phyloP scores from a whole-genome alignment of 2,888 invertebrate species.

The Periphyllus acericola region DNA sequence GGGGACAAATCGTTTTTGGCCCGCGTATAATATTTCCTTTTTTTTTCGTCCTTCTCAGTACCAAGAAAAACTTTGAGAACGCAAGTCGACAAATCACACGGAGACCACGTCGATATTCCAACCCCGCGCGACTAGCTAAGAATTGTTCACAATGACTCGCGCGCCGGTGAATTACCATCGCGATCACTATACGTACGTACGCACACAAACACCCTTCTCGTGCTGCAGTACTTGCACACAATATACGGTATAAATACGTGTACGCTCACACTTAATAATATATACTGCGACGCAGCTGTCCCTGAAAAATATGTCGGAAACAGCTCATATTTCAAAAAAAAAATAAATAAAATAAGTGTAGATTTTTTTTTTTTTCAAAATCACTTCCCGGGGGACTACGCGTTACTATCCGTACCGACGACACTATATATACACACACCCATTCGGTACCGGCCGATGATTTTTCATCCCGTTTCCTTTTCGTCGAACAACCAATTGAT shows the following conservation, averaged over 20 bases:
- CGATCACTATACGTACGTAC: neutral
- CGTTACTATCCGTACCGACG: neutral
- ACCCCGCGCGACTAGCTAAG: neutral
- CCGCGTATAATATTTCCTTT: constrained; percentile 37
- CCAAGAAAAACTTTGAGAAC: constrained; percentile 34
- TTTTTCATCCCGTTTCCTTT: constrained; percentile 33
- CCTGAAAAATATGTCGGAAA: constrained; percentile 55
- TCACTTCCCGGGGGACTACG: constrained; percentile 42
- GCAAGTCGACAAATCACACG: constrained; percentile 46
- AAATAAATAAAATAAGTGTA: constrained; percentile 9
- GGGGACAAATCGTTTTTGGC: constrained; percentile 57
- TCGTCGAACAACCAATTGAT: constrained; percentile 4
- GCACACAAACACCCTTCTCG: neutral
- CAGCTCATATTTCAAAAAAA: constrained; percentile 48
- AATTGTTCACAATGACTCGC: neutral
- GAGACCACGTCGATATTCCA: neutral
- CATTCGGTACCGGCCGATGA: constrained; percentile 5
- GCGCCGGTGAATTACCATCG: neutral
- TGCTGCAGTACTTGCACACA: neutral
- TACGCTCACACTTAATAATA: constrained; percentile 8
- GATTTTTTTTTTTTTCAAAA: constrained; percentile 21
- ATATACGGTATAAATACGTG: constrained; percentile 3
- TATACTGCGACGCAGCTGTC: constrained; percentile 42
- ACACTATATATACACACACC: neutral
- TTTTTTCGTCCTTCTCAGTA: neutral